Conservation (phyloP, 2,113 vertebrate genomes). For the Pseudolaguvia tuberculata region DNA sequence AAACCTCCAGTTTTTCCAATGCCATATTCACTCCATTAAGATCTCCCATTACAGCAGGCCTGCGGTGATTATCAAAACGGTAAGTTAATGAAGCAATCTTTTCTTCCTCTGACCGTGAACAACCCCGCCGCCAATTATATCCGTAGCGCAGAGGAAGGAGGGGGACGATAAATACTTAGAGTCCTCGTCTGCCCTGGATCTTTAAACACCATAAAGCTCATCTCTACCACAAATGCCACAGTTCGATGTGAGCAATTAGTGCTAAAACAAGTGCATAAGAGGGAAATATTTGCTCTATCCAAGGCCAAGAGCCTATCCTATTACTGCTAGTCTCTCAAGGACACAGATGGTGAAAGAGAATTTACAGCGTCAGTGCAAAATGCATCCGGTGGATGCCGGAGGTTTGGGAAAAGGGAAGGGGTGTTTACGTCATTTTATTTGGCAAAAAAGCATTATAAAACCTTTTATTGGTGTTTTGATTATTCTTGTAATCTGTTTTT, state of each 20-base stretch:
- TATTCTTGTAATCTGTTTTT: conserved; percentile 43
- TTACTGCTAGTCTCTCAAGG: conserved; percentile 42
- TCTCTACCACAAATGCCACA: conserved; percentile 55
- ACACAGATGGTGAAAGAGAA: conserved; percentile 31
- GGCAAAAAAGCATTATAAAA: conserved; percentile 24
- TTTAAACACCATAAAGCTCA: conserved; percentile 58
- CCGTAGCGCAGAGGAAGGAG: conserved; percentile 49
- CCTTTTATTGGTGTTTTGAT: conserved; percentile 28
- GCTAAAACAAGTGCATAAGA: conserved; percentile 34
- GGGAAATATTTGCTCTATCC: conserved; percentile 51
- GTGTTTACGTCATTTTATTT: conserved; percentile 22
- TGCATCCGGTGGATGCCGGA: neutral
- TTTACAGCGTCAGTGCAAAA: conserved; percentile 42
- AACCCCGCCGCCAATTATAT: conserved; percentile 66
- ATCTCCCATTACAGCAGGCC: conserved; percentile 56
- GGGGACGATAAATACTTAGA: conserved; percentile 40
- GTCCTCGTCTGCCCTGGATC: conserved; percentile 54
- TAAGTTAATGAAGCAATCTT: conserved; percentile 73
- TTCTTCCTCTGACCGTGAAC: conserved; percentile 60
- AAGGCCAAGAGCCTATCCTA: conserved; percentile 45
- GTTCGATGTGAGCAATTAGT: conserved; percentile 58
- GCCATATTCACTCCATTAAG: conserved; percentile 55
- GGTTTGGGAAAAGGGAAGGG: conserved; percentile 28
- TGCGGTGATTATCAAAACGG: conserved; percentile 60
- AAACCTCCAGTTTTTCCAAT: conserved; percentile 47